Evolutionary conservation across 2,888 invertebrate genomes (phyloP).

Genomic region (Pterostichus niger): DNA sequence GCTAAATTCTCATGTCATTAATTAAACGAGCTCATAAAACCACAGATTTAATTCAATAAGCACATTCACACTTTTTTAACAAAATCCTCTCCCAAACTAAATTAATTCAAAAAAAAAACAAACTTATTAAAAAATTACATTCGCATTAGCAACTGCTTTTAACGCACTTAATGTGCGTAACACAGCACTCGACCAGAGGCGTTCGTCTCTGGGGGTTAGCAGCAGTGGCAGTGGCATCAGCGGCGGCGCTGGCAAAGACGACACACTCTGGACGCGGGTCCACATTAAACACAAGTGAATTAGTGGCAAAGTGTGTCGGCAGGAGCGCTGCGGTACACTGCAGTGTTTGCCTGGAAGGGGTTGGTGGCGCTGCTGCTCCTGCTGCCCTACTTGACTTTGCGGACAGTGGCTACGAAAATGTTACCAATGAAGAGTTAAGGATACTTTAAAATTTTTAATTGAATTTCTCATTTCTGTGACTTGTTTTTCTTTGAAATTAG

Average conservation of each 20-base stretch:
- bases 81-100: background rate
- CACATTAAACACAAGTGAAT: conserved; percentile 65
- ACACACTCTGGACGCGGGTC: conserved; percentile 30
- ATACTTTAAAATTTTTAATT: no score
- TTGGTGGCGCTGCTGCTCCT: background rate
- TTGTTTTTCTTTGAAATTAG: no score
- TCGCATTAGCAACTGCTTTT: conserved; percentile 47
- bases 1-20: conserved; percentile 5
- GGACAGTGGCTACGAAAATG: conserved; percentile 14
- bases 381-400: conserved; percentile 30
- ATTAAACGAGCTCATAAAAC: conserved; percentile 11
- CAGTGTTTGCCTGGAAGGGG: conserved; percentile 8
- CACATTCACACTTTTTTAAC: conserved; percentile 20
- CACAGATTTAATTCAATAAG: conserved; percentile 13
- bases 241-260: conserved; percentile 33
- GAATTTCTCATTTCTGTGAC: no score
- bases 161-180: conserved; percentile 46
- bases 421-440: background rate
- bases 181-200: conserved; percentile 24
- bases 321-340: conserved; percentile 57
- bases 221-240: conserved; percentile 15
- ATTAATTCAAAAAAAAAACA: conserved; percentile 46
- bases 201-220: conserved; percentile 35
- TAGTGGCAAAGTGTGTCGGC: conserved; percentile 60
- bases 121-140: conserved; percentile 50